phyloP scores from a whole-genome alignment of 2,888 invertebrate species.

The Gari tellinella region DNA sequence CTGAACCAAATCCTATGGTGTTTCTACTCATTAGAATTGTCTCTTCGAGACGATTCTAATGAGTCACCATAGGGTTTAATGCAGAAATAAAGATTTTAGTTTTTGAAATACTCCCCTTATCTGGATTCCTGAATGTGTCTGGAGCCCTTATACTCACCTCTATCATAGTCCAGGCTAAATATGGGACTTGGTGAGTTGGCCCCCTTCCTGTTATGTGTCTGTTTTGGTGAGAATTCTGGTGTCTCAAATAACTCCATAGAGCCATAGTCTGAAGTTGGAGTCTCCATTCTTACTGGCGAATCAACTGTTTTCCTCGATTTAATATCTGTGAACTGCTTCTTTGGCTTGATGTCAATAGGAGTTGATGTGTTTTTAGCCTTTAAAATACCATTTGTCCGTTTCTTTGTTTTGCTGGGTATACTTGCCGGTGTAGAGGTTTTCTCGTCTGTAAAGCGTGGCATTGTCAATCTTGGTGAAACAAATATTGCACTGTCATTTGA shows the following conservation, averaged over 20 bases:
- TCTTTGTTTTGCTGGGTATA: constrained; percentile 14
- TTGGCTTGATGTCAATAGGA: constrained; percentile 31
- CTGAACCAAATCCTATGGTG: no score
- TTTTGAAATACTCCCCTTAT: no score
- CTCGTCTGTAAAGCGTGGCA: constrained; percentile 22
- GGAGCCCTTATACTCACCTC: no score
- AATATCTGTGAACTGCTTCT: constrained; percentile 17
- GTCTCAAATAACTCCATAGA: constrained; percentile 36
- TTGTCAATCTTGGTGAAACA: constrained; percentile 35
- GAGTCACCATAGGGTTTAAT: no score
- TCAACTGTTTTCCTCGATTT: constrained; percentile 21
- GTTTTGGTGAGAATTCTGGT: constrained; percentile 11
- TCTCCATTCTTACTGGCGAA: constrained; percentile 37
- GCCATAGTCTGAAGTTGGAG: constrained; percentile 46
- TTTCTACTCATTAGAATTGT: no score
- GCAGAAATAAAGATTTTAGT: no score
- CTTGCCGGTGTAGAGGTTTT: constrained; percentile 34
- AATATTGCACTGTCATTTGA: constrained; percentile 46
- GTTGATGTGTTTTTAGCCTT: constrained; percentile 35
- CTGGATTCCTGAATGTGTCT: no score
- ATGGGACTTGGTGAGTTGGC: no score
- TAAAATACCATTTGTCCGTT: constrained; percentile 5
- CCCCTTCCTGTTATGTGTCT: neutral
- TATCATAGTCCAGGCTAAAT: no score
- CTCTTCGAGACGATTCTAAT: no score